These are phyloP conservation scores for Propithecus deckenii DNA, from an alignment of 2,797 vertebrate genomes.

Conservation along the genomic window DNA sequence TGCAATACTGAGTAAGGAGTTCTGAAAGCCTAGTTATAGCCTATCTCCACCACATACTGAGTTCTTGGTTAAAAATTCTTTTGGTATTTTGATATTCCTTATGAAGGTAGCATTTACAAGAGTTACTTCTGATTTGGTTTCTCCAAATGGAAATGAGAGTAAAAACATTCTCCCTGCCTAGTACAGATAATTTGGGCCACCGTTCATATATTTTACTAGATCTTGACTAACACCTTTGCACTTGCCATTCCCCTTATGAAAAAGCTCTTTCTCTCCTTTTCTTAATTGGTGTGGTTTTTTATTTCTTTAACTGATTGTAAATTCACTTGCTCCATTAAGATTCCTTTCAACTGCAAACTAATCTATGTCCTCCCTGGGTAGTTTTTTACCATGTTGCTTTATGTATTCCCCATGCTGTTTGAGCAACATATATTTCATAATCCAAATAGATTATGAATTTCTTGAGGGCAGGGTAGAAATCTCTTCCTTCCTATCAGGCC, in stretches of 20 bases:
- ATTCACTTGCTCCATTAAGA: constrained; percentile 8
- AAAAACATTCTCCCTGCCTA: neutral
- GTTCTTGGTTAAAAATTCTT: neutral
- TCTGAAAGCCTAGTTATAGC: neutral
- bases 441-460: constrained; percentile 27
- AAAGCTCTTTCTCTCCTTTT: constrained; percentile 10
- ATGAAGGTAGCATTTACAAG: neutral
- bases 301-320: neutral
- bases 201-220: neutral
- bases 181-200: neutral
- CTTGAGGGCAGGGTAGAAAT: neutral
- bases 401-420: neutral
- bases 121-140: neutral
- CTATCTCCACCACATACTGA: neutral
- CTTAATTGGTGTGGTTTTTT: neutral
- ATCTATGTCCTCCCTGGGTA: neutral
- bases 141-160: neutral
- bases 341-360: neutral
- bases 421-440: neutral
- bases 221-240: neutral
- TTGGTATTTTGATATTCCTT: neutral
- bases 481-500: neutral
- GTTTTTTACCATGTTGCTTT: neutral
- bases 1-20: neutral
- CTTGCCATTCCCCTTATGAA: neutral